Conservation (phyloP, 2,888 invertebrate genomes). For the Pachydiplax longipennis region DNA sequence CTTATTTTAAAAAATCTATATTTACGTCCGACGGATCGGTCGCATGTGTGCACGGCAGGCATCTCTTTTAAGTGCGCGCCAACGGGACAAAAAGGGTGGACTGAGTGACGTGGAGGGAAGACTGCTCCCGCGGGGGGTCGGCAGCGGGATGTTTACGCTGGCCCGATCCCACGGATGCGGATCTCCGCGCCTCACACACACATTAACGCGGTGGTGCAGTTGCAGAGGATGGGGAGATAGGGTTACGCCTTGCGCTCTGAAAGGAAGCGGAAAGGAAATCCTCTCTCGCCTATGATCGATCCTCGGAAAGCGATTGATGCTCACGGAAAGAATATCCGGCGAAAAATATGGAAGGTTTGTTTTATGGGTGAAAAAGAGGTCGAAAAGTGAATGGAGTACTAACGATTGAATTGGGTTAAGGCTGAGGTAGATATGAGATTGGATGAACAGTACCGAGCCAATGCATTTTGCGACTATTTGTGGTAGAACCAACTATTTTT, state of each 20-base stretch:
- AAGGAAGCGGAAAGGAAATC: background rate
- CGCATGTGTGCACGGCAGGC: background rate
- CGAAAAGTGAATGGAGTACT: no score
- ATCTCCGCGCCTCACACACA: background rate
- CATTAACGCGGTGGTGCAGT: background rate
- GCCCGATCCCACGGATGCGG: background rate
- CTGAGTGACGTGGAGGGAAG: background rate
- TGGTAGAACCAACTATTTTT: no score
- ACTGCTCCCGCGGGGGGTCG: background rate
- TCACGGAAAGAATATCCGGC: background rate
- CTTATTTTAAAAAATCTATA: background rate
- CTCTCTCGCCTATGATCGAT: background rate
- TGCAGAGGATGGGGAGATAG: background rate
- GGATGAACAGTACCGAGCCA: no score
- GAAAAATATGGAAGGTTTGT: no score
- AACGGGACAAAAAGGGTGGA: background rate
- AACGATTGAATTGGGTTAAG: no score
- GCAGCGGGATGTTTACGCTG: constrained; percentile 31
- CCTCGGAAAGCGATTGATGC: background rate
- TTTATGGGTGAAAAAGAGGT: no score
- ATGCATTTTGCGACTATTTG: no score
- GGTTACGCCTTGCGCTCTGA: background rate
- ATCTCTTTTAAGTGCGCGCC: background rate
- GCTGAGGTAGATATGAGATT: no score
- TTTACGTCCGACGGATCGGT: background rate